Evolutionary conservation across 2,113 vertebrate genomes (phyloP), one percentile per base, ranked within the genome.

Genomic region (Tachysurus fulvidraco): DNA sequence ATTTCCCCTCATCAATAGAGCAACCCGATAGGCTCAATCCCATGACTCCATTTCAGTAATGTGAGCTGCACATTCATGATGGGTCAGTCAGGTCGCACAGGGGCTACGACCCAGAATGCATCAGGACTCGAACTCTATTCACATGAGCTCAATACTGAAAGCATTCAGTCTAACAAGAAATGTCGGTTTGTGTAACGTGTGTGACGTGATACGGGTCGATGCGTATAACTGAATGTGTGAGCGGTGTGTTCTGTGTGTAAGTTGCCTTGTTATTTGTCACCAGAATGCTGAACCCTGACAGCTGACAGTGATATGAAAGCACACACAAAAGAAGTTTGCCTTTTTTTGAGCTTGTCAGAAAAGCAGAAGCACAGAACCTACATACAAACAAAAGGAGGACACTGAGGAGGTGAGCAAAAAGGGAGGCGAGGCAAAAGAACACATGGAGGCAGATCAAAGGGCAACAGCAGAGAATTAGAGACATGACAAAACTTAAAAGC

Each of bases 1-100:
- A 89, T 77, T 79, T 46, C 65, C 77, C 52, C 19, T 74, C 74
- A 89, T 84, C 86, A 82, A 88, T 84, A 85, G 76, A 16, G 89
- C 62, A 90, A 89, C 88, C 71, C 81, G 55, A 89, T 85, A 71
- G 28, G 55, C 82, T 36, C 77, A 83, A 85, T 90, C 88, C 87
- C 85, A 87, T 54, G 65, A 85, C 86, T 89, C 88, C 76, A 86
- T 90, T 81, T 89, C 71, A 86, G 89, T 90, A 90, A 90, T 65
- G 23, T 13, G 25, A 86, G 86, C 79, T 55, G 44, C 44, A 73
- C 64, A 77, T 87, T 55, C 46, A 79, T 83, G 62, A 83, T 60
- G 73, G 86, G 88, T 86, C 81, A 89, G 74, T 30, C 28, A 62
- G 87, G 85, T 87, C 84, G 82, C 9, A 44, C 59, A 76, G 23